Base-by-base conservation (phyloP, 2,797 vertebrate species). In the Acanthurus leucopareius region DNA sequence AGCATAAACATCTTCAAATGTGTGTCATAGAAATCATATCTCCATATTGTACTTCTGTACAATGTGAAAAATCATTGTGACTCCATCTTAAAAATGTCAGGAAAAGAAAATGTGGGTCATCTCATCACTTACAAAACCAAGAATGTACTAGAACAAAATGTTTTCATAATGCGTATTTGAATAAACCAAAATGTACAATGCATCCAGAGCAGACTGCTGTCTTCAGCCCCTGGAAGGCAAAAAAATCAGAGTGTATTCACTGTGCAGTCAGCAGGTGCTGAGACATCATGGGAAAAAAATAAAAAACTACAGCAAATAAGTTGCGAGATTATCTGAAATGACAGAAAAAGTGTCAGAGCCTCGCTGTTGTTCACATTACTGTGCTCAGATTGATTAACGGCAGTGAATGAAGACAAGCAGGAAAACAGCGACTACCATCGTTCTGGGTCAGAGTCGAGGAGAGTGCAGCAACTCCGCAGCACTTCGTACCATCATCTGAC, bases 251-350 rank as follows among this genome's bases (percentile, higher is more conserved):
- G 66, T 68, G 45, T 63, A 19, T 69, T 80, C 48, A 75, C 72
- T 72, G 82, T 86, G 79, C 85, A 71, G 68, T 81, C 80, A 84
- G 83, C 80, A 84, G 82, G 80, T 66, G 74, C 80, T 48, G 69
- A 83, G 66, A 85, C 69, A 32, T 74, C 47, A 13, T 63, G 7
- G 60, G 10, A 11, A 32, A 32, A 32, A 32, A 32, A n/a, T n/a
- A 32, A 47, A 35, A 25, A 84, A 82, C 79, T 66, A 68, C 63
- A 82, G 82, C 77, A 53, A 73, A 54, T 22, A 44, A 64, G 2
- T 11, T 65, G 70, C 53, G 4, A 64, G 59, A 75, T 69, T 14
- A 65, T 64, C 51, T 7, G 0, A 40, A 61, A 15, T 42, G 45
- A 73, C 72, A 59, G 57, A 48, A 10, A 67, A 59, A 63, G 52